These are phyloP conservation scores for Drosophila malerkotliana DNA, from an alignment of 1,140 invertebrate genomes.

Conservation along the genomic window DNA sequence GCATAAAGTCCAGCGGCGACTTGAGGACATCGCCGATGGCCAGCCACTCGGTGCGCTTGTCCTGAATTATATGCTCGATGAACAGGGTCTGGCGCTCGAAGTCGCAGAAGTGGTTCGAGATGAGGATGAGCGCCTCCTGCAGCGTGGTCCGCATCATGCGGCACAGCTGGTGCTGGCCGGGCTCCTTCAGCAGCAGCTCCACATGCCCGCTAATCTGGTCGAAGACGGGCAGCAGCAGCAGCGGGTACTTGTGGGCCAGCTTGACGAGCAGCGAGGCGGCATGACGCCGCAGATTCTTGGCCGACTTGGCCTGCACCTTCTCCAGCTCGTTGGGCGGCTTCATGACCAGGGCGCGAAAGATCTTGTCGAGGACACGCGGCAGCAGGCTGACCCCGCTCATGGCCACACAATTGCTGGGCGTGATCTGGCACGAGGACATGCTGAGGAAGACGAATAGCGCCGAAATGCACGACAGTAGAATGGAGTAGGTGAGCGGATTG, in stretches of 20 bases:
- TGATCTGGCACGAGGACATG: constrained; percentile 92
- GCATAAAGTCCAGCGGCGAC: constrained; percentile 89
- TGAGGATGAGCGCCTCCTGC: constrained; percentile 90
- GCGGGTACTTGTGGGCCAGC: constrained; percentile 93
- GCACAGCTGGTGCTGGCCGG: constrained; percentile 86
- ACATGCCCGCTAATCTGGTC: constrained; percentile 92
- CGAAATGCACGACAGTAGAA: constrained; percentile 94
- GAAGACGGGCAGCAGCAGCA: constrained; percentile 93
- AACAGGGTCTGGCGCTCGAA: constrained; percentile 93
- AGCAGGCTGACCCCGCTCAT: constrained; percentile 89
- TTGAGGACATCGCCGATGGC: constrained; percentile 87
- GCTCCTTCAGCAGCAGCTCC: constrained; percentile 87
- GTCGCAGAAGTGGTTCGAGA: constrained; percentile 95
- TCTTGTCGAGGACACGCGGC: constrained; percentile 92
- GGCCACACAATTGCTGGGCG: constrained; percentile 86
- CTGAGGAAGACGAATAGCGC: constrained; percentile 95
- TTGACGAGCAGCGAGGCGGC: constrained; percentile 95
- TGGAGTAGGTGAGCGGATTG: constrained; percentile 91
- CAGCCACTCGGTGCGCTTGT: constrained; percentile 87
- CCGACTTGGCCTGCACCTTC: constrained; percentile 84
- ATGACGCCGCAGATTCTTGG: constrained; percentile 94
- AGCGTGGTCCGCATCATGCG: constrained; percentile 93
- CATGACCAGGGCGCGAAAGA: constrained; percentile 92
- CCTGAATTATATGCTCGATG: constrained; percentile 90
- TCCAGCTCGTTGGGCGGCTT: constrained; percentile 86